Conservation (phyloP, 1,140 invertebrate genomes). For the Carcinoscorpius rotundicauda region DNA sequence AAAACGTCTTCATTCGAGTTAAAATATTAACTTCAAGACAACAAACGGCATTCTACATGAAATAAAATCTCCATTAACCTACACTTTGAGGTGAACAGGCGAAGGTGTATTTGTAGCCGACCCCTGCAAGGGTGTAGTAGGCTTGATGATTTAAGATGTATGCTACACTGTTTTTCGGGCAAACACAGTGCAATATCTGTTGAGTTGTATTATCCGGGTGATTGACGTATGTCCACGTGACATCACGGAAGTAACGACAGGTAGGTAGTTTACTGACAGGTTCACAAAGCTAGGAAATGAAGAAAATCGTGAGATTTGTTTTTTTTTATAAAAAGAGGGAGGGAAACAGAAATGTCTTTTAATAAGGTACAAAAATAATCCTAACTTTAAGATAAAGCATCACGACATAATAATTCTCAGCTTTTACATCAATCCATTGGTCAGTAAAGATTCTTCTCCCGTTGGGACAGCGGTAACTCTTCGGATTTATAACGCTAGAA, state of each 20-base stretch:
- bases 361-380: no score
- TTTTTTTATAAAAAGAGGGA: no score
- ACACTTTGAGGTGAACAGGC: slow-evolving; percentile 82
- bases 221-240: slow-evolving; percentile 73
- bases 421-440: no score
- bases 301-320: neutral
- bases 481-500: no score
- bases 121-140: slow-evolving; percentile 37
- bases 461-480: no score
- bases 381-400: no score
- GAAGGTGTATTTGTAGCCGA: slow-evolving; percentile 67
- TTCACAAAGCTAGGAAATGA: slow-evolving; percentile 51
- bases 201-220: slow-evolving; percentile 65
- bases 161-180: slow-evolving; percentile 68
- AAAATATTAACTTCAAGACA: no score
- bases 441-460: no score
- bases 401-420: no score
- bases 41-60: no score
- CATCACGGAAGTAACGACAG: slow-evolving; percentile 63
- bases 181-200: slow-evolving; percentile 72
- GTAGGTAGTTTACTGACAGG: slow-evolving; percentile 67
- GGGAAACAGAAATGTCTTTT: no score
- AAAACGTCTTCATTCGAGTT: no score
- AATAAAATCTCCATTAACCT: slow-evolving; percentile 34
- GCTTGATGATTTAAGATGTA: slow-evolving; percentile 69